phyloP scores from a whole-genome alignment of 2,797 vertebrate genomes.

The Pangasius krempfi region DNA sequence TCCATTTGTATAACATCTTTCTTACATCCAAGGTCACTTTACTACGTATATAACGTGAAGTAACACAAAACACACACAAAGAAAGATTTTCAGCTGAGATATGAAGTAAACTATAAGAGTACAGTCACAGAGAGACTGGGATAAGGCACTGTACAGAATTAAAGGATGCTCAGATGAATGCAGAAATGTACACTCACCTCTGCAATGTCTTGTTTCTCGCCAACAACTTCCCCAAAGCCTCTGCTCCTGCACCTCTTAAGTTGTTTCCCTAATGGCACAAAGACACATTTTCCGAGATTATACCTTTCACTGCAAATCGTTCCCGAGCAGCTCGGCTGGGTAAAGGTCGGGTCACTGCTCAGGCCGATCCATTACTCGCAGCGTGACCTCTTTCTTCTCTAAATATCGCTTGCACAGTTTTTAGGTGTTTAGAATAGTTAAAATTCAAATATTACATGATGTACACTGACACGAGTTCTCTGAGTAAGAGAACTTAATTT shows the following conservation, averaged over 20 bases:
- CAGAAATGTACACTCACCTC: constrained; percentile 74
- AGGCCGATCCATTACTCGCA: neutral
- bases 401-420: neutral
- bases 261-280: constrained; percentile 86
- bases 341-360: neutral
- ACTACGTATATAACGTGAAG: neutral
- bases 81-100: neutral
- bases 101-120: neutral
- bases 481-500: neutral
- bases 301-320: neutral
- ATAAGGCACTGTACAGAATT: neutral
- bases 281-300: neutral
- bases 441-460: neutral
- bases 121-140: neutral
- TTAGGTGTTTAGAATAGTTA: neutral
- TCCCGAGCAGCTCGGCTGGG: neutral
- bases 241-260: constrained; percentile 80
- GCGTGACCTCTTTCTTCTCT: no score
- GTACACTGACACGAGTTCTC: neutral
- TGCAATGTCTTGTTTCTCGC: constrained; percentile 83
- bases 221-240: constrained; percentile 85
- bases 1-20: no score
- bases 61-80: neutral
- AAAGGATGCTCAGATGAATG: neutral
- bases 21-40: no score